Evolutionary conservation across 2,113 vertebrate species (phyloP).

Genomic region (Aegotheles bennettii): DNA sequence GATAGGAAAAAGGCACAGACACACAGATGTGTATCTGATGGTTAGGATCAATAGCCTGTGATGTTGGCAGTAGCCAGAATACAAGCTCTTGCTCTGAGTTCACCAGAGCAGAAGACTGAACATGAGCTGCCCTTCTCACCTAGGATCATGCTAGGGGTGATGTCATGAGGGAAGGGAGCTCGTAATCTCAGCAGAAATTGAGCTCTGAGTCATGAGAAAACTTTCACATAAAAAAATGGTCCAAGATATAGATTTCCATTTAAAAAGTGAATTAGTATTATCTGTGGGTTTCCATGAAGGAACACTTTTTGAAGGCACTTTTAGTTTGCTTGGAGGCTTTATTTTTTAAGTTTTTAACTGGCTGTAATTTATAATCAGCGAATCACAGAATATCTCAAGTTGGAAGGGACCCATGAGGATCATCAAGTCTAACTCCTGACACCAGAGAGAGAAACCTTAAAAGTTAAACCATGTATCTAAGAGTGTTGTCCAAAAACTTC

Average conservation of each 20-base stretch:
- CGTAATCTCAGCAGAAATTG: background rate
- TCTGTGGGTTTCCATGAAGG: background rate
- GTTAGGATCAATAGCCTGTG: background rate
- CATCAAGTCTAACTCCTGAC: background rate
- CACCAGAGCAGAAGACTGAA: background rate
- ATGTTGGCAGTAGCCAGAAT: background rate
- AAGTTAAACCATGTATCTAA: background rate
- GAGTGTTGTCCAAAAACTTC: background rate
- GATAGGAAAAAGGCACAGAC: background rate
- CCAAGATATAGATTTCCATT: background rate
- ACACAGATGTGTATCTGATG: background rate
- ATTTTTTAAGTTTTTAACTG: background rate
- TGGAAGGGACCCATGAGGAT: rapidly evolving
- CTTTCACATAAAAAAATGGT: background rate
- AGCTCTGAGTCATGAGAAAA: background rate
- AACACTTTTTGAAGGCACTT: background rate
- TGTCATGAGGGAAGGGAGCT: background rate
- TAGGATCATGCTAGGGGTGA: background rate
- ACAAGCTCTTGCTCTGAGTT: background rate
- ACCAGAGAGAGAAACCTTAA: background rate
- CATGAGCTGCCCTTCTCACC: background rate
- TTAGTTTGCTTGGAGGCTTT: background rate
- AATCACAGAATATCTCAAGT: background rate
- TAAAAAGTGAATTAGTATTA: background rate
- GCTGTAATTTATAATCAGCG: background rate